phyloP scores from a whole-genome alignment of 2,797 vertebrate species.

The Centropyge bicolor region DNA sequence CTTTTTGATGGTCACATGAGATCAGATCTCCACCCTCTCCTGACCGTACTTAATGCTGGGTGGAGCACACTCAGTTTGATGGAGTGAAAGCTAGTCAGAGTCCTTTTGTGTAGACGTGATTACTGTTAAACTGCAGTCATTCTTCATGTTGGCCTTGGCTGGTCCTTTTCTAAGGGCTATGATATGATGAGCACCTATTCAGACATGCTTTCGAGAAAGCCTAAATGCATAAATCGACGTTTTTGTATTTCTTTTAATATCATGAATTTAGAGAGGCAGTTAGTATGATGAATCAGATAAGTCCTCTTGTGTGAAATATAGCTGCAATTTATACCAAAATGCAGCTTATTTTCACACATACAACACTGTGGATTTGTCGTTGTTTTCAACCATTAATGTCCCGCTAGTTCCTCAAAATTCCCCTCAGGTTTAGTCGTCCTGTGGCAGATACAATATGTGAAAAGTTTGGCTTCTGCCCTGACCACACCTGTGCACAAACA shows the following conservation, averaged over 20 bases:
- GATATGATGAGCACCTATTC: conserved; percentile 37
- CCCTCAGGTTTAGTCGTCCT: not conserved
- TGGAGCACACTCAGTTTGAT: conserved; percentile 20
- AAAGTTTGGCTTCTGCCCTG: not conserved
- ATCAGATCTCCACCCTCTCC: conserved; percentile 25
- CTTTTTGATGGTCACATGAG: conserved; percentile 32
- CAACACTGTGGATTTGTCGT: not conserved
- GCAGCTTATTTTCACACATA: not conserved
- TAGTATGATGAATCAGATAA: not conserved
- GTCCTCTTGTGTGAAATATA: not conserved
- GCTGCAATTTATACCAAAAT: not conserved
- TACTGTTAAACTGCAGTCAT: conserved; percentile 29
- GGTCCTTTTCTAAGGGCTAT: conserved; percentile 38
- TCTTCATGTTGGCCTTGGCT: conserved; percentile 57
- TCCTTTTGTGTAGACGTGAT: conserved; percentile 57
- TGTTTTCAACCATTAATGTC: not conserved
- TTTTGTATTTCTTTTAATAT: conserved; percentile 24
- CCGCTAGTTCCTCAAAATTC: not conserved
- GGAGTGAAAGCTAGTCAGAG: conserved; percentile 50
- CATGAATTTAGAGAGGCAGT: not conserved
- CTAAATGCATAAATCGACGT: conserved; percentile 22
- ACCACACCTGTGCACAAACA: conserved; percentile 36
- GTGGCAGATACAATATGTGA: not conserved
- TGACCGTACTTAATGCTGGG: not conserved
- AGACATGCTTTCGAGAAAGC: conserved; percentile 14